Base-by-base conservation (phyloP, 2,797 vertebrate genomes). In the Zenarchopterus dispar region DNA sequence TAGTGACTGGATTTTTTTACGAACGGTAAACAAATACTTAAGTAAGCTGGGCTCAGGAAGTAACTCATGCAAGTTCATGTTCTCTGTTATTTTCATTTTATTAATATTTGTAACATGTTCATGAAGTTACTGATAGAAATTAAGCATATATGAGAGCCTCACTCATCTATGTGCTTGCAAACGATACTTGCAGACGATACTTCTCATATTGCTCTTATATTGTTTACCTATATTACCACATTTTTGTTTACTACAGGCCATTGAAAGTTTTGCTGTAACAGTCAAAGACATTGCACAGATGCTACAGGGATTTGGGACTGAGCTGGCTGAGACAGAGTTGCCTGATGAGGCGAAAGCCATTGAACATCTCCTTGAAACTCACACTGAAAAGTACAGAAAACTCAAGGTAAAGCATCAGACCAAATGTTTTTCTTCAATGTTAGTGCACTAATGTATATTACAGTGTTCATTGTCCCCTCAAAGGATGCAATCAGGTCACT, bases 201-300 rank as follows among this genome's bases (percentile, higher is more conserved):
- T 36, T 26, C 18, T 16, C 11, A 26, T 26, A 11, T 41, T 23
- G 11, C 23, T 19, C 19, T 50, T 33, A 13, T 28, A 16, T 3
- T 21, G 5, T 19, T 21, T 2, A 21, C 2, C 5, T 47, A 1
- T 69, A 57, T 49, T 11, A 47, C 51, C 36, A 16, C 36, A 39
- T 46, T 19, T 62, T 19, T 16, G 54, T 60, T 33, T 11, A 3
- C 69, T 65, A 2, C 91, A 99, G 97, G 97, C 96, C 1, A 98
- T 99, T 48, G 97, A 99, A 92, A 95, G 95, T 63, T 99, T 98
- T 91, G 97, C 97, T 0, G 92, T 99, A 16, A 97, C 94, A 0
- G 97, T 99, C 72, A 99, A 99, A 88, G 97, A 98, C 62, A 96
- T 96, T 5, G 97, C 97, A 11, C 97, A 99, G 92, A 94, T 97